A percentile compares a stretch with the other conserved stretches of the same genome.
phyloP scores from a whole-genome alignment of 2,113 vertebrate species.

The Poecile atricapillus region DNA sequence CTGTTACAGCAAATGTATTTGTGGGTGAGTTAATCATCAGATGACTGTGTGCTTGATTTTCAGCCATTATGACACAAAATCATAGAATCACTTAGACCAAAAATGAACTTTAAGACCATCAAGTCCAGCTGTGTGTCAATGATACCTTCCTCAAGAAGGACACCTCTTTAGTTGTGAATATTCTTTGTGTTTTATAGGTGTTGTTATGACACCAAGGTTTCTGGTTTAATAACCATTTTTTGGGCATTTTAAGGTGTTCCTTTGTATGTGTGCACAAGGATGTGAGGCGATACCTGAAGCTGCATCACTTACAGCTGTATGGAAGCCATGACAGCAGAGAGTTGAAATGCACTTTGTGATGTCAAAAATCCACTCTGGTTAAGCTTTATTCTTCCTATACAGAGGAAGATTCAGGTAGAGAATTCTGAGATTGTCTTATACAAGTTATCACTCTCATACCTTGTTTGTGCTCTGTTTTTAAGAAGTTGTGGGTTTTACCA shows the following conservation, averaged over 20 bases:
- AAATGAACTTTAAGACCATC: not conserved
- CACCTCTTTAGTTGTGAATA: not conserved
- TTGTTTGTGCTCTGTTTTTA: not conserved
- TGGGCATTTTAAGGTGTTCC: not conserved
- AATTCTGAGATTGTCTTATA: not conserved
- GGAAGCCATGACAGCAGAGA: not conserved
- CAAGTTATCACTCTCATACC: not conserved
- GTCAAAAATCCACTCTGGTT: not conserved
- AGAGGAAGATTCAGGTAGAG: not conserved
- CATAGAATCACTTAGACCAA: not conserved
- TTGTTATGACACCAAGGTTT: not conserved
- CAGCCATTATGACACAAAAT: not conserved
- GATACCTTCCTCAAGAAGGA: not conserved
- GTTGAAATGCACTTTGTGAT: not conserved
- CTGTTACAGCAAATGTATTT: not conserved
- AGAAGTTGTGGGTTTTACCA: not conserved
- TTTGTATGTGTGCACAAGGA: not conserved
- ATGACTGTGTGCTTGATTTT: not conserved
- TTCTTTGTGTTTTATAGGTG: not conserved
- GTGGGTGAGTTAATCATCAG: not conserved
- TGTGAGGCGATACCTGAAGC: not conserved
- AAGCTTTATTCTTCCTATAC: not conserved
- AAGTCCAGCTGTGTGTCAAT: not conserved
- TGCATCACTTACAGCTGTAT: not conserved
- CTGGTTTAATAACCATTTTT: not conserved